Evolutionary conservation across 1,140 invertebrate species (phyloP).

Genomic region (Argopecten irradians): DNA sequence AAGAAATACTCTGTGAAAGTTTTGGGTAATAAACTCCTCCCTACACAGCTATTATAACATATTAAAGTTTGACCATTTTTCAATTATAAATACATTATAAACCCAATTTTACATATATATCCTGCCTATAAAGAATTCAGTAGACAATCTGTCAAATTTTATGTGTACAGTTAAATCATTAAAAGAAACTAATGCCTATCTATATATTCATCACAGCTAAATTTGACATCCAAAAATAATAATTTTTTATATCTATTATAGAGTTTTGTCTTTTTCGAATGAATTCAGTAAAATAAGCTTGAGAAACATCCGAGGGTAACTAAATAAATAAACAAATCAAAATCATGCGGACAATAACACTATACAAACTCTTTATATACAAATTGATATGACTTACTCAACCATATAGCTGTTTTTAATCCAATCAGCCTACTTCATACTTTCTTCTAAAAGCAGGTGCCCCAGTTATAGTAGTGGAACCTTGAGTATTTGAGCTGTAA

Average conservation of each 20-base stretch:
- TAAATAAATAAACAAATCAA: background rate
- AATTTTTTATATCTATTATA: background rate
- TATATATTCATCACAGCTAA: background rate
- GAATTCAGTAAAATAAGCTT: no score
- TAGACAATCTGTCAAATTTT: background rate
- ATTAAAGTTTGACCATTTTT: no score
- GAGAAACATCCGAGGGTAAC: background rate
- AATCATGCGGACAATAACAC: background rate
- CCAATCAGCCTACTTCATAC: background rate
- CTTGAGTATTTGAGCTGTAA: background rate
- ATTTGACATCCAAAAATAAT: background rate
- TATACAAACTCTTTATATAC: background rate
- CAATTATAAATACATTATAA: background rate
- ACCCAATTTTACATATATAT: background rate
- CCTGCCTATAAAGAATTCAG: background rate
- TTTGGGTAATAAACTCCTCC: no score
- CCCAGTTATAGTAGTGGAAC: background rate
- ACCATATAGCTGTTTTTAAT: conserved; percentile 17
- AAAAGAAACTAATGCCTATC: background rate
- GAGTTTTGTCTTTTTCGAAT: background rate
- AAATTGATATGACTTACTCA: background rate
- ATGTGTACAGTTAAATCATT: background rate
- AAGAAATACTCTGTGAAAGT: no score
- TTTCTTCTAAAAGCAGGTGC: background rate
- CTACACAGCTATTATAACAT: no score